Conservation (phyloP, 1,140 invertebrate species). For the Nasonia longicornis region DNA sequence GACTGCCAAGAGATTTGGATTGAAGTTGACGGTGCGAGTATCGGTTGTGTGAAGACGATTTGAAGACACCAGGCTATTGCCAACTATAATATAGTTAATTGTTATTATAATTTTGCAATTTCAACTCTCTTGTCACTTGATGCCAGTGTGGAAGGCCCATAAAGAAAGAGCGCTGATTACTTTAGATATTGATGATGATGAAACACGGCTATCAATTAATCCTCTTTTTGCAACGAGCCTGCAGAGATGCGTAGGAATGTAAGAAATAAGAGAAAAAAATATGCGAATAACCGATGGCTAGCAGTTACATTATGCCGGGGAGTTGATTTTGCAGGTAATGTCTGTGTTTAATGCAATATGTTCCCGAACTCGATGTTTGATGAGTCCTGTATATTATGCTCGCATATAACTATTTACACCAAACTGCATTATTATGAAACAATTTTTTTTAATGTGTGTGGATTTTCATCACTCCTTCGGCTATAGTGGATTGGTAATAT, state of each 20-base stretch:
- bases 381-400: background rate
- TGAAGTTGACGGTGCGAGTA: background rate
- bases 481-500: too few relatives aligned
- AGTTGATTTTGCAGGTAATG: background rate
- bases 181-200: constrained; percentile 4
- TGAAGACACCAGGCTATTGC: too few relatives aligned
- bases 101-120: too few relatives aligned
- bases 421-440: too few relatives aligned
- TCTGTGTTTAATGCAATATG: background rate
- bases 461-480: background rate
- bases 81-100: too few relatives aligned
- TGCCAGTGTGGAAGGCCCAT: background rate
- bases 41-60: too few relatives aligned
- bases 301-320: background rate
- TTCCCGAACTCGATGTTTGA: background rate
- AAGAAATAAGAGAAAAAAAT: background rate
- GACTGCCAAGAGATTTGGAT: background rate
- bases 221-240: background rate
- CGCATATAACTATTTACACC: too few relatives aligned
- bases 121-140: background rate
- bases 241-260: background rate
- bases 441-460: too few relatives aligned
- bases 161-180: background rate
- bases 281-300: background rate
- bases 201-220: background rate